Percentiles rank a stretch among this genome's conserved stretches.
Conservation (phyloP, 2,113 vertebrate species). For the Ceyx margarethae region DNA sequence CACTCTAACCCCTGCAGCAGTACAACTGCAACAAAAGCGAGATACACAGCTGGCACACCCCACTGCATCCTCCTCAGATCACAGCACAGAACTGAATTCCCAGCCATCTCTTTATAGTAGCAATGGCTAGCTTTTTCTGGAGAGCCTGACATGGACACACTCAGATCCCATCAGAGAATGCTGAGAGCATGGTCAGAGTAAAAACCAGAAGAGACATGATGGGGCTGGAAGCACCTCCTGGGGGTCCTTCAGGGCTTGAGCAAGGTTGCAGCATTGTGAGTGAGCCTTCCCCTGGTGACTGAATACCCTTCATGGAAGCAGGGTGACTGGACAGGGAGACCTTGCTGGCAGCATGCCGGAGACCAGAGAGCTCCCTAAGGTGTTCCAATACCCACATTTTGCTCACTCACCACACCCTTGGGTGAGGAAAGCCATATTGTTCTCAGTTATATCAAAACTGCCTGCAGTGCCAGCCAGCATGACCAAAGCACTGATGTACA, state of each 20-base stretch:
- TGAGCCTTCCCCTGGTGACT: background rate
- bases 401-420: background rate
- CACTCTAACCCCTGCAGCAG: background rate
- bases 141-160: background rate
- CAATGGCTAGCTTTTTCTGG: background rate
- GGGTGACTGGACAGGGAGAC: background rate
- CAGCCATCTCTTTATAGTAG: fast-evolving
- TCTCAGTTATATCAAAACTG: background rate
- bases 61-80: fast-evolving
- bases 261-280: fast-evolving
- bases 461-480: fast-evolving
- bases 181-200: fast-evolving
- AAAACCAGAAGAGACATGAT: background rate
- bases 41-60: background rate
- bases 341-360: background rate
- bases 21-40: fast-evolving
- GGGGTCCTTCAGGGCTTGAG: background rate
- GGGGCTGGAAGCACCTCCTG: background rate
- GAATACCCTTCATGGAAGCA: fast-evolving
- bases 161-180: background rate
- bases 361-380: background rate
- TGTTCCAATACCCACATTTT: background rate
- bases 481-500: background rate
- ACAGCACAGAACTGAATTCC: background rate
- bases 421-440: background rate